A percentile compares a stretch with the other conserved stretches of the same genome.
These are phyloP conservation scores for Ellobius talpinus DNA, from an alignment of 2,113 vertebrate species.

Conservation along the genomic window DNA sequence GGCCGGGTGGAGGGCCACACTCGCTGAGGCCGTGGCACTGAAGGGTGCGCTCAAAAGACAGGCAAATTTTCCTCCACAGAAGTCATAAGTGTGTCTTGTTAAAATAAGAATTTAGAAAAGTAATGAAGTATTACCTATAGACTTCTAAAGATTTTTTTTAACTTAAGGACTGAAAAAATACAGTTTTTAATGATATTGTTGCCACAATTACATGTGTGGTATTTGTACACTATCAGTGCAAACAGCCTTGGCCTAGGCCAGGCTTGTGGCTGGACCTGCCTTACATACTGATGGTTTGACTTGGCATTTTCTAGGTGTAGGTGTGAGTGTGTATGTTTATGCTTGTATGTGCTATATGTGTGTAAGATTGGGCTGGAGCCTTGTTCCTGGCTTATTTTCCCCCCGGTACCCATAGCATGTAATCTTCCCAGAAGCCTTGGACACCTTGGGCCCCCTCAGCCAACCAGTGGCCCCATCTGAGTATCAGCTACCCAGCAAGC, in stretches of 20 bases:
- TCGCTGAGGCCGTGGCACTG: background rate
- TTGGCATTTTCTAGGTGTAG: background rate
- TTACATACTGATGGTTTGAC: background rate
- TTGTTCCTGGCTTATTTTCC: background rate
- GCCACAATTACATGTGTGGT: too few species aligned
- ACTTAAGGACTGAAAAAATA: background rate
- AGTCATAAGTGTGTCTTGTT: background rate
- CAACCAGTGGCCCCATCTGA: background rate
- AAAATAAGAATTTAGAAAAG: background rate
- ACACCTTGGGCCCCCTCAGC: background rate
- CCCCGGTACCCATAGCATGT: background rate
- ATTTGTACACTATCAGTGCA: background rate
- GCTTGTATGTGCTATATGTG: background rate
- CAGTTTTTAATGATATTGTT: rapidly evolving
- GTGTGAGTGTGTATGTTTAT: background rate
- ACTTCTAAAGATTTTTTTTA: background rate
- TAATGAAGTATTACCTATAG: background rate
- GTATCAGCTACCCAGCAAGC: background rate
- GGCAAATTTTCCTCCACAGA: background rate
- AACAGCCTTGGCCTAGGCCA: background rate
- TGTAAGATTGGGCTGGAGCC: background rate
- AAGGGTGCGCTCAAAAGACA: background rate
- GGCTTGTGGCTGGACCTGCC: background rate
- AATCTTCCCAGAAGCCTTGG: background rate
- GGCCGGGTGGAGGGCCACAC: rapidly evolving